Percentiles rank a stretch among this genome's conserved stretches.
phyloP scores from a whole-genome alignment of 1,140 invertebrate genomes.

The Drosophila willistoni region DNA sequence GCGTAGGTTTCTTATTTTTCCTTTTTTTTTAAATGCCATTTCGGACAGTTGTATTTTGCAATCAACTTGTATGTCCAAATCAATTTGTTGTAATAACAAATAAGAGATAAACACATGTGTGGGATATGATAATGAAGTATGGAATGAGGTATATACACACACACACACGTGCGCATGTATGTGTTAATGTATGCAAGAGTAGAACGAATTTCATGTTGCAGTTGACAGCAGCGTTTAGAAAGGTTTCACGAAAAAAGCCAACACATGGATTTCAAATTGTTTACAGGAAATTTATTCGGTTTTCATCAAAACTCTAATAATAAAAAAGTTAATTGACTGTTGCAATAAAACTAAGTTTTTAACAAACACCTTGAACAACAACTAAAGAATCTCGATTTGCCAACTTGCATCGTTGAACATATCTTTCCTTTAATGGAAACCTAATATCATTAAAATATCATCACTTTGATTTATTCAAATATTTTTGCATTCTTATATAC shows the following conservation, averaged over 20 bases:
- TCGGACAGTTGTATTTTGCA: constrained; percentile 67
- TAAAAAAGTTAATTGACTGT: too few species aligned
- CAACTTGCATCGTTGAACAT: neutral
- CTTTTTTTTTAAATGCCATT: constrained; percentile 67
- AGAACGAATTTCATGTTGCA: too few species aligned
- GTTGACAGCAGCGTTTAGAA: too few species aligned
- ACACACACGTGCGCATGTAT: neutral
- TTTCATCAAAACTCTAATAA: too few species aligned
- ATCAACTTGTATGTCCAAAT: constrained; percentile 74
- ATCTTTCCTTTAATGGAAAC: constrained; percentile 19
- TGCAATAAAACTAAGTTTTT: too few species aligned
- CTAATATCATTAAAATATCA: constrained; percentile 45
- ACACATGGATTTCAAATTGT: too few species aligned
- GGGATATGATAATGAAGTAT: constrained; percentile 10
- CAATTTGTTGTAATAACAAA: constrained; percentile 80
- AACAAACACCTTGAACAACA: neutral
- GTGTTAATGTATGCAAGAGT: too few species aligned
- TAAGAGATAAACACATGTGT: constrained; percentile 23
- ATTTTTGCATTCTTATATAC: constrained; percentile 60
- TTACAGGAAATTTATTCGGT: too few species aligned
- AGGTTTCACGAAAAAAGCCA: too few species aligned
- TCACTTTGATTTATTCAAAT: constrained; percentile 66
- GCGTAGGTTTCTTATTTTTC: constrained; percentile 54
- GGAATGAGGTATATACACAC: neutral
- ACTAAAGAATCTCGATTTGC: neutral